Evolutionary conservation across 1,140 invertebrate genomes (phyloP).

Genomic region (Ceratina japonica): DNA sequence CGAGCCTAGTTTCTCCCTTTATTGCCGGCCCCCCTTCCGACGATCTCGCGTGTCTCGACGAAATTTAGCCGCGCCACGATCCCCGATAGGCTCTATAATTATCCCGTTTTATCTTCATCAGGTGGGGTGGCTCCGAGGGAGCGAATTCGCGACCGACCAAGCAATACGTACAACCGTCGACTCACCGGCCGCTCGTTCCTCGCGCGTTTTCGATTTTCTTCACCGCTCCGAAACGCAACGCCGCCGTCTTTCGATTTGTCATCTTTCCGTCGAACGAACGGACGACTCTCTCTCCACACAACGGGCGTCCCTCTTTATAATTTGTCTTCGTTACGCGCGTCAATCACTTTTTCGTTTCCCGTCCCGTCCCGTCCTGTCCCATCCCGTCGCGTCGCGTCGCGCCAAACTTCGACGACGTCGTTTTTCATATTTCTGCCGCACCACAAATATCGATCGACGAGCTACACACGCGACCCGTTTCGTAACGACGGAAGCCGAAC

Average conservation of each 20-base stretch:
- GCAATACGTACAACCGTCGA: constrained; percentile 50
- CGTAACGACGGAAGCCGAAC: constrained; percentile 13
- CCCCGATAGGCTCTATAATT: constrained; percentile 78
- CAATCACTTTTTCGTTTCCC: constrained; percentile 42
- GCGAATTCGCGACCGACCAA: constrained; percentile 55
- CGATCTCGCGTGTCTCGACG: constrained; percentile 75
- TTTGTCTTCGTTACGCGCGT: constrained; percentile 61
- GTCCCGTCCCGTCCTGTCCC: not conserved
- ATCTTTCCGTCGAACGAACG: not conserved
- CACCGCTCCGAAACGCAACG: constrained; percentile 14
- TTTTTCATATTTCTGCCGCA: constrained; percentile 51
- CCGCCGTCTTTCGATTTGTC: not conserved
- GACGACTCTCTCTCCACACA: not conserved
- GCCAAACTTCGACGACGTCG: not conserved
- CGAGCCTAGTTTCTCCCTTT: constrained; percentile 67
- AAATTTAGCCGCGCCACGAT: constrained; percentile 77
- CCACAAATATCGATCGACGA: constrained; percentile 47
- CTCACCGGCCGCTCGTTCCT: constrained; percentile 12
- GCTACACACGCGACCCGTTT: constrained; percentile 28
- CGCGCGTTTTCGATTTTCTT: constrained; percentile 50
- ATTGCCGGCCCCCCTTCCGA: constrained; percentile 70
- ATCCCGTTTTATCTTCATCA: constrained; percentile 79
- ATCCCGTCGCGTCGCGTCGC: not conserved
- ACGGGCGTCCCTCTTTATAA: constrained; percentile 45
- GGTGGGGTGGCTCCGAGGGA: constrained; percentile 47